Percentiles rank a stretch among this genome's conserved stretches.
phyloP scores from a whole-genome alignment of 2,797 vertebrate species.

The Danio albolineatus region DNA sequence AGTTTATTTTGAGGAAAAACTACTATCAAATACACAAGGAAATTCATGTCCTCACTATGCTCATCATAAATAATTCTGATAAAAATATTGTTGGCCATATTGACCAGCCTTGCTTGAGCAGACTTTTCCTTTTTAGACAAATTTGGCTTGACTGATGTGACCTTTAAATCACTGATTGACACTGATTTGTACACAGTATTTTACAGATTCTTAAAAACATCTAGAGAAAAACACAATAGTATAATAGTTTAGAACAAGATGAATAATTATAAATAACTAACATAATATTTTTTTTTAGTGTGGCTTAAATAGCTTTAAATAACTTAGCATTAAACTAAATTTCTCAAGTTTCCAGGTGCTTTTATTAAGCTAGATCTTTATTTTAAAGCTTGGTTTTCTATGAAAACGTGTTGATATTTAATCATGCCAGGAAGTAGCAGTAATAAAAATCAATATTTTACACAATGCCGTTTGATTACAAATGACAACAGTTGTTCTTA shows the following conservation, averaged over 20 bases:
- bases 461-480: conserved; percentile 64
- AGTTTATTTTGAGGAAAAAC: too few relatives aligned
- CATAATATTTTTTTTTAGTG: background rate
- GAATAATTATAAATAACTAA: background rate
- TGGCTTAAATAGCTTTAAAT: too few relatives aligned
- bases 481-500: conserved; percentile 63
- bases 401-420: background rate
- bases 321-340: background rate
- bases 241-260: background rate
- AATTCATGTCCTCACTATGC: too few relatives aligned
- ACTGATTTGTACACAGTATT: background rate
- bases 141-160: background rate
- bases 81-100: too few relatives aligned
- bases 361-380: background rate
- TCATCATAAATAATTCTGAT: too few relatives aligned
- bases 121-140: background rate
- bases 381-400: background rate
- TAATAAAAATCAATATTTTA: conserved; percentile 11
- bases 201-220: background rate
- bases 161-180: background rate
- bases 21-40: too few relatives aligned
- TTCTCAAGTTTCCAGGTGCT: background rate
- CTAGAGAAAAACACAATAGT: background rate
- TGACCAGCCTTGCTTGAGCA: too few relatives aligned
- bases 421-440: conserved; percentile 7